Evolutionary conservation across 1,140 invertebrate species (phyloP).

Genomic region (Frieseomelitta varia): DNA sequence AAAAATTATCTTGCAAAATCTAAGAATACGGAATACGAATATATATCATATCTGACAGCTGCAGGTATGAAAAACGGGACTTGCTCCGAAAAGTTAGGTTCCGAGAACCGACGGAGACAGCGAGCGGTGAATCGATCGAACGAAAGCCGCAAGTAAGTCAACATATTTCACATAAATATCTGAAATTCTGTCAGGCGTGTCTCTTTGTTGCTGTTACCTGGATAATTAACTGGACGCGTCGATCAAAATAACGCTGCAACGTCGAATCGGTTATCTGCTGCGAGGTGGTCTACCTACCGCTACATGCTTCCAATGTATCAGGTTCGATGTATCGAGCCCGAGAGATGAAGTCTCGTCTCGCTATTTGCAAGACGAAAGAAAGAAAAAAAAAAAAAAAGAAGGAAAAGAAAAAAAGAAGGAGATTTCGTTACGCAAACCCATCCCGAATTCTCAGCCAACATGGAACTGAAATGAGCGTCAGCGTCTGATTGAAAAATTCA

Average conservation of each 20-base stretch:
- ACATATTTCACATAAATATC: not conserved
- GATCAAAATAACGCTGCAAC: not conserved
- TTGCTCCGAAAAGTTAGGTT: not conserved
- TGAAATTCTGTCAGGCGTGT: not conserved
- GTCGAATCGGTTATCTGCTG: conserved; percentile 3
- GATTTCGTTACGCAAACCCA: not conserved
- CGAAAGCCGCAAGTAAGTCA: not conserved
- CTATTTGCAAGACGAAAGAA: too few species aligned
- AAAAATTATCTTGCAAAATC: too few species aligned
- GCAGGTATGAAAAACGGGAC: too few species aligned
- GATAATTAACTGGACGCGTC: not conserved
- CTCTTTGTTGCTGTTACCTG: not conserved
- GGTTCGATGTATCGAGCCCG: not conserved
- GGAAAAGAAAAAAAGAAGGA: too few species aligned
- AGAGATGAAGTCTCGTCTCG: not conserved
- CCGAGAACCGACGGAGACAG: not conserved
- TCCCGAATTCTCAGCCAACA: not conserved
- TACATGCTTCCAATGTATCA: not conserved
- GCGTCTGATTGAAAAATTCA: not conserved
- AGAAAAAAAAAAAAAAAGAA: too few species aligned
- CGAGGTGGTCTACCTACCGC: conserved; percentile 14
- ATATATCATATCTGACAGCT: too few species aligned
- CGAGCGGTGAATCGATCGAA: not conserved
- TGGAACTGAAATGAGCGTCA: not conserved
- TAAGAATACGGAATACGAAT: too few species aligned